Base-by-base conservation (phyloP, 2,797 vertebrate species). In the Austrolebias charrua region DNA sequence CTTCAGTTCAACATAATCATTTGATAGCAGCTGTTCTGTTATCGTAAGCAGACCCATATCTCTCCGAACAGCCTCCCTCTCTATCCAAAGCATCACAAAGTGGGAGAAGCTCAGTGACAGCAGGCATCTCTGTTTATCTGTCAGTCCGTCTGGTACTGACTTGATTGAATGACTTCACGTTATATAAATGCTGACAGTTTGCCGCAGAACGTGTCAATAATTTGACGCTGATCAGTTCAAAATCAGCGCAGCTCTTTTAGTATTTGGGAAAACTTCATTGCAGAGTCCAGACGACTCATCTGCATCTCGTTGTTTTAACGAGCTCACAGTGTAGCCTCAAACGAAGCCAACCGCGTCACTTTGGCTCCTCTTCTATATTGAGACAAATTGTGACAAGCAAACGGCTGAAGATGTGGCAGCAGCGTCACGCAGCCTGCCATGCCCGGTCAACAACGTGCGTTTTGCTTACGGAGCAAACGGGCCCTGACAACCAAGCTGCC, bases 401-500 rank as follows among this genome's bases (percentile, higher is more conserved):
- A 76, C 75, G 65, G n/a, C n/a, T 51, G 55, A 73, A 74, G 57
- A 73, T 68, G 73, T 70, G 70, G 59, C 72, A 53, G 18, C 38
- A 18, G 70, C 69, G 63, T 58, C 70, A 56, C 51, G 59, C 60
- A 65, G 57, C 51, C 63, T 62, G 67, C 68, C 66, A 52, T 57
- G 61, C 55, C 65, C 60, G 55, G 69, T 79, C 80, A 70, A 75
- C 72, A 70, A 48, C 65, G 67, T 73, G 66, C 56, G 55, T 74
- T 65, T 60, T 75, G 69, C 66, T 71, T 68, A 77, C 60, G 75
- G 69, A 69, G 75, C 69, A 83, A 84, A 87, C 75, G 71, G 69
- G 61, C 67, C 65, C 20, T 67, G 69, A 69, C 67, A 74, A 65
- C 43, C 69, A 57, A 38, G 65, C 79, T 75, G 63, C 61, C 63